Percentiles rank a stretch among this genome's conserved stretches.
Conservation (phyloP, 2,113 vertebrate species). For the Noturus placidus region DNA sequence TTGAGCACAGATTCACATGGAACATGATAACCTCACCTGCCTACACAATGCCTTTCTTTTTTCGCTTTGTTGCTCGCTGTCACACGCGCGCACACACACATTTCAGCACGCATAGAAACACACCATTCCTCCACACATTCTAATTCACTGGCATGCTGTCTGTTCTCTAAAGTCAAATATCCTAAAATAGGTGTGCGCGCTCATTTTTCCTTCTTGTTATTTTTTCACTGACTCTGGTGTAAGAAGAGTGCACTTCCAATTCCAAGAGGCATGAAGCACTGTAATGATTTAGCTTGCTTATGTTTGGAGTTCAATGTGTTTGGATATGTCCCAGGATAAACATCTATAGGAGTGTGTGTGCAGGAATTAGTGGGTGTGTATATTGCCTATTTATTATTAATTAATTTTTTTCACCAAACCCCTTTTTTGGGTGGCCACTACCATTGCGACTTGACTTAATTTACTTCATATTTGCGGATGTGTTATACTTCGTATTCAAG, state of each 20-base stretch:
- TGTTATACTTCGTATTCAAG: too few relatives aligned
- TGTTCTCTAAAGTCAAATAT: conserved; percentile 10
- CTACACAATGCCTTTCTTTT: neutral
- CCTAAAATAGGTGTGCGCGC: neutral
- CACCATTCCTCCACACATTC: neutral
- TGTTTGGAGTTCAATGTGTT: conserved; percentile 26
- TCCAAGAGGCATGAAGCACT: neutral
- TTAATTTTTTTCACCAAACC: too few relatives aligned
- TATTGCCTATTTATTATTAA: neutral
- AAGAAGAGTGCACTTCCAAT: neutral
- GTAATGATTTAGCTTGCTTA: neutral
- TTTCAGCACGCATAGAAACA: neutral
- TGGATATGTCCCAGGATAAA: conserved; percentile 2
- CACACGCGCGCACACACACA: neutral
- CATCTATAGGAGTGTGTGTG: conserved; percentile 13
- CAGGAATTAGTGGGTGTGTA: neutral
- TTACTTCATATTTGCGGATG: too few relatives aligned
- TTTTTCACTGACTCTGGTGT: neutral
- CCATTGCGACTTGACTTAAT: too few relatives aligned
- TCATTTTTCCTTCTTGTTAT: too few relatives aligned
- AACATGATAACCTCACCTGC: conserved; percentile 33
- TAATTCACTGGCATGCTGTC: neutral
- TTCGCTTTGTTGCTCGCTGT: neutral
- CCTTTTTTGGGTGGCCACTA: too few relatives aligned
- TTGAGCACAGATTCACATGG: conserved; percentile 2